Conservation (phyloP, 2,888 invertebrate species). For the Nycteola revayana region DNA sequence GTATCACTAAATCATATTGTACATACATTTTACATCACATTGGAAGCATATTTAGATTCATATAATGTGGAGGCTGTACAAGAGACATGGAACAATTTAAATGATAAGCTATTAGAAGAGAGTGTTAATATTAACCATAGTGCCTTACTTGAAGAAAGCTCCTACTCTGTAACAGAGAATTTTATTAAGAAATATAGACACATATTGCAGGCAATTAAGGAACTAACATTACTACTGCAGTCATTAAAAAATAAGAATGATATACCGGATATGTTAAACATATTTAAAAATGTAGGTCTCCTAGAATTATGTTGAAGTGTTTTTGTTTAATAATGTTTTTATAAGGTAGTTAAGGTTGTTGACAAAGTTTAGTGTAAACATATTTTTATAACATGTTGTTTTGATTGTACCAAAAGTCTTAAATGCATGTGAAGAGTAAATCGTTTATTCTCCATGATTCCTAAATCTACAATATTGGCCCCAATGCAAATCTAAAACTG, state of each 20-base stretch:
- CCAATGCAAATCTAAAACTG: no score
- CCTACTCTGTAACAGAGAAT: conserved; percentile 51
- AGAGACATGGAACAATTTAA: conserved; percentile 51
- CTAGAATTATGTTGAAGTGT: conserved; percentile 19
- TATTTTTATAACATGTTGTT: no score
- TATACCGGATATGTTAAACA: conserved; percentile 42
- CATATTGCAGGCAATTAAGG: conserved; percentile 47
- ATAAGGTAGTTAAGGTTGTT: no score
- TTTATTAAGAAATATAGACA: conserved; percentile 59
- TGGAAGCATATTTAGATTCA: conserved; percentile 62
- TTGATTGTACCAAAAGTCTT: no score
- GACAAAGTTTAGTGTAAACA: no score
- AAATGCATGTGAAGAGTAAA: no score
- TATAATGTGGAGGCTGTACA: conserved; percentile 55
- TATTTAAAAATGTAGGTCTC: conserved; percentile 53
- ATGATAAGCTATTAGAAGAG: conserved; percentile 37
- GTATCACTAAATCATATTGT: conserved; percentile 43
- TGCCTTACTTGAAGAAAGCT: conserved; percentile 27
- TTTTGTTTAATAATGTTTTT: no score
- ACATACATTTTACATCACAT: conserved; percentile 50
- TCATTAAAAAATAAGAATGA: conserved; percentile 34
- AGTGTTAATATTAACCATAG: conserved; percentile 15
- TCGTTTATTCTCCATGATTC: no score
- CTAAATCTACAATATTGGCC: no score
- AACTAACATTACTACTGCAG: conserved; percentile 42